These are phyloP conservation scores for Bubalus kerabau DNA, from an alignment of 2,113 vertebrate species.

Conservation along the genomic window DNA sequence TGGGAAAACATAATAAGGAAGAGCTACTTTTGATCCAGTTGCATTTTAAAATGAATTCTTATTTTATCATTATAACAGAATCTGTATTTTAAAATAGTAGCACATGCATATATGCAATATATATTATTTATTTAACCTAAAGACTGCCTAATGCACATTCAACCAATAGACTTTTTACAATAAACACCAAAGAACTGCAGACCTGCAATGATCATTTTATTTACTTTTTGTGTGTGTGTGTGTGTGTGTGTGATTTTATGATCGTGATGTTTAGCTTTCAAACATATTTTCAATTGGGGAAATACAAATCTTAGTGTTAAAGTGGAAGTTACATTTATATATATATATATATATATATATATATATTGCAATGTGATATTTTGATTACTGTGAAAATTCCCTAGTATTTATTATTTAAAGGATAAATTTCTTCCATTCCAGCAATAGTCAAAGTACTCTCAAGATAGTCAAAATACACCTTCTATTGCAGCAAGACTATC, in stretches of 20 bases:
- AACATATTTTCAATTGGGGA: background rate
- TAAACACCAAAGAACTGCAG: background rate
- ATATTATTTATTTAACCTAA: background rate
- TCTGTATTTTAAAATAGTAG: background rate
- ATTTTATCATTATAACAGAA: background rate
- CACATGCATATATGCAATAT: background rate
- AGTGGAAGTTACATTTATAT: background rate
- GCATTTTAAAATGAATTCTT: conserved; percentile 20
- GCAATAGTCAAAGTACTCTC: background rate
- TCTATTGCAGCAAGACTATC: background rate
- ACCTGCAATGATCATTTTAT: background rate
- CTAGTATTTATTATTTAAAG: background rate
- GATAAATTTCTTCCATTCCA: background rate
- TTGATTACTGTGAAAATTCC: background rate
- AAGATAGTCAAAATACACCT: background rate
- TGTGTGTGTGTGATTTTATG: background rate
- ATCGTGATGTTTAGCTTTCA: background rate
- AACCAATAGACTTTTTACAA: background rate
- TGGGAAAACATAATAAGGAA: background rate
- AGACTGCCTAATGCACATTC: background rate
- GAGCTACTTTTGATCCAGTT: background rate
- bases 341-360: background rate
- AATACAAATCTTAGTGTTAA: background rate
- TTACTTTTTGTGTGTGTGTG: background rate
- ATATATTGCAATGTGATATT: background rate